Evolutionary conservation across 2,797 vertebrate species (phyloP).

Genomic region (Chrosomus eos): DNA sequence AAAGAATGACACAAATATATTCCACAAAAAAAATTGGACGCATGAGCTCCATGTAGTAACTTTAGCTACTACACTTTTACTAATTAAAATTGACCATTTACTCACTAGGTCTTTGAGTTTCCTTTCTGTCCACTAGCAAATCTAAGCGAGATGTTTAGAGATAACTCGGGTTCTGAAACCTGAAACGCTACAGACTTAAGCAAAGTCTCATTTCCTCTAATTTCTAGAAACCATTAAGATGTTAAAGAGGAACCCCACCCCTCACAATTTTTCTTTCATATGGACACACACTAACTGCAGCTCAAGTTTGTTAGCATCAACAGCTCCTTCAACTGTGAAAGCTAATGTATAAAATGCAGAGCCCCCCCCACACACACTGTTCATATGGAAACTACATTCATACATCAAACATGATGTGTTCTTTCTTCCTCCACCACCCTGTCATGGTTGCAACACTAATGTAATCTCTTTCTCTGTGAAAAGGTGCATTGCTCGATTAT

Average conservation of each 20-base stretch:
- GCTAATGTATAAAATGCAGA: not conserved
- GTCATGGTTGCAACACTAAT: constrained; percentile 45
- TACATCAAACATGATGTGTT: constrained; percentile 15
- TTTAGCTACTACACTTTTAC: no score
- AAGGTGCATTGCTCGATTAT: constrained; percentile 42
- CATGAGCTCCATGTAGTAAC: no score
- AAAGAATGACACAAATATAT: no score
- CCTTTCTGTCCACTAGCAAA: not conserved
- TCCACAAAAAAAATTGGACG: no score
- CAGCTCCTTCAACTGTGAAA: constrained; percentile 9
- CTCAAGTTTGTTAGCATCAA: not conserved
- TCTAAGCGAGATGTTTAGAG: not conserved
- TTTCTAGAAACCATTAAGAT: not conserved
- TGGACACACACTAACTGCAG: not conserved
- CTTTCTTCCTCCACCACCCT: constrained; percentile 26
- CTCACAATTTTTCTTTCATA: not conserved
- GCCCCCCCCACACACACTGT: constrained; percentile 4
- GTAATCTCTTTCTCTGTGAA: constrained; percentile 43
- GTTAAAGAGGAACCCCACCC: not conserved
- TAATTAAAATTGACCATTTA: not conserved
- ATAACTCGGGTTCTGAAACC: not conserved
- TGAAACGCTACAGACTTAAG: not conserved
- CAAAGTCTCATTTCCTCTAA: not conserved
- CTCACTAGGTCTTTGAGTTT: not conserved
- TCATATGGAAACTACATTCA: constrained; percentile 37